Base-by-base conservation (phyloP, 2,888 invertebrate species). In the Steromphala cineraria region DNA sequence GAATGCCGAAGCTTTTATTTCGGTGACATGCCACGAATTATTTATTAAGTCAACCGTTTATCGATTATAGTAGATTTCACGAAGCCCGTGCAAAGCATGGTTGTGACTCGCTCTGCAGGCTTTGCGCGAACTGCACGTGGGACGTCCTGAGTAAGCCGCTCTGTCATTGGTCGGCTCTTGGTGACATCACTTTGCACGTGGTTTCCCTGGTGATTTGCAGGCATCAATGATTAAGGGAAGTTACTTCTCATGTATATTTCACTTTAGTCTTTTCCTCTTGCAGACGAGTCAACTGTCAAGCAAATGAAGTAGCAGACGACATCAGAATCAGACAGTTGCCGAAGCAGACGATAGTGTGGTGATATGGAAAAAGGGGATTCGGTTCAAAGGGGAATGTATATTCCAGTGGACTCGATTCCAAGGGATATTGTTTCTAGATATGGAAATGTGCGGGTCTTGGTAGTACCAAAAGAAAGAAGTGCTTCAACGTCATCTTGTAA, bases 381-480 rank as follows among this genome's bases (percentile, higher is more conserved):
- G n/a, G 52, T 17, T 10, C 67, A 67, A 36, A 74, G 75, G 31
- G 75, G 52, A 5, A 56, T 79, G 74, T 79, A 79, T 40, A 53
- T 79, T 21, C 79, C 79, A 15, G 55, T 79, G 75, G 75, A 79
- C 46, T 53, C 53, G 2, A 28, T 79, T 17, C 71, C 52, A 24
- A 74, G 36, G 28, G 79, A 74, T 21, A 17, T 79, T n/a, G 28
- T 79, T 1, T 55, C 53, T 2, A 52, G 75, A 40, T 55, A 53
- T 31, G 79, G 79, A 31, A 56, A 79, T 74, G 79, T 79, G 0
- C 24, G 79, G n/a, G 31, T 79, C 8, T 40, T 79, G 24, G 75
- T 79, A 28, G 79, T 79, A 13, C 79, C 79, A 2, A 79, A 79
- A 19, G 79, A 79, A 7, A 53, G 76, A 55, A 53, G 17, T 17